Evolutionary conservation across 37 sponge, comb jelly and placozoan species (phyloP).

Genomic region (Beroe forskalii): DNA sequence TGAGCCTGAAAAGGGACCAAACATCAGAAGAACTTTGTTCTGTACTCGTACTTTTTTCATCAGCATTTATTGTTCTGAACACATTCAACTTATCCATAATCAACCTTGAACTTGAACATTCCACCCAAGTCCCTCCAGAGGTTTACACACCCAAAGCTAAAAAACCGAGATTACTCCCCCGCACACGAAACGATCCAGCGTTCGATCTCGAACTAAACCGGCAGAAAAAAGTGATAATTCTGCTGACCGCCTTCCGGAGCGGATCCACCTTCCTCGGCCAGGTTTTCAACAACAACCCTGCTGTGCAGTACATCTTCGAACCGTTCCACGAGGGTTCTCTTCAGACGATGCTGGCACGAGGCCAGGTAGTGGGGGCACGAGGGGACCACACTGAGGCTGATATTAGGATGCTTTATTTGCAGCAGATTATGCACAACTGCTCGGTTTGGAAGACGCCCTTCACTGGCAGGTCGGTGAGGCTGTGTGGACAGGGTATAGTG

Average conservation of each 20-base stretch:
- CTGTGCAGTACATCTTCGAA: neutral
- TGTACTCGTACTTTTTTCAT: too few relatives aligned
- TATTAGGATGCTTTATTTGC: neutral
- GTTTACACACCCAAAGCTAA: too few relatives aligned
- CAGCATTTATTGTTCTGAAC: too few relatives aligned
- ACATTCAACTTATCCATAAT: too few relatives aligned
- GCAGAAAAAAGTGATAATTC: neutral
- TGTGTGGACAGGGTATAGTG: too few relatives aligned
- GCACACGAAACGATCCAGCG: too few relatives aligned
- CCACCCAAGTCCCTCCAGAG: too few relatives aligned
- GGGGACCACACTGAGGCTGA: neutral
- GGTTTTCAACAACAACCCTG: neutral
- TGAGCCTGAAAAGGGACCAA: too few relatives aligned
- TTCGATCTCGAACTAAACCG: neutral
- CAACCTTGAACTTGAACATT: too few relatives aligned
- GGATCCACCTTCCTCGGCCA: constrained; percentile 9
- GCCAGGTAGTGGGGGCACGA: neutral
- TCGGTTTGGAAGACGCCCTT: neutral
- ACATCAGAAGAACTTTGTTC: too few relatives aligned
- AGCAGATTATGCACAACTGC: constrained; percentile 27
- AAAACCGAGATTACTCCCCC: too few relatives aligned
- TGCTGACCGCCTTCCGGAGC: neutral
- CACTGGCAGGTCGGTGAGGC: too few relatives aligned
- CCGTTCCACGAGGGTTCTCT: neutral
- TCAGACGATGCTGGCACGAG: neutral